Base-by-base conservation (phyloP, 2,797 vertebrate species). In the Paramormyrops hopkinsi region DNA sequence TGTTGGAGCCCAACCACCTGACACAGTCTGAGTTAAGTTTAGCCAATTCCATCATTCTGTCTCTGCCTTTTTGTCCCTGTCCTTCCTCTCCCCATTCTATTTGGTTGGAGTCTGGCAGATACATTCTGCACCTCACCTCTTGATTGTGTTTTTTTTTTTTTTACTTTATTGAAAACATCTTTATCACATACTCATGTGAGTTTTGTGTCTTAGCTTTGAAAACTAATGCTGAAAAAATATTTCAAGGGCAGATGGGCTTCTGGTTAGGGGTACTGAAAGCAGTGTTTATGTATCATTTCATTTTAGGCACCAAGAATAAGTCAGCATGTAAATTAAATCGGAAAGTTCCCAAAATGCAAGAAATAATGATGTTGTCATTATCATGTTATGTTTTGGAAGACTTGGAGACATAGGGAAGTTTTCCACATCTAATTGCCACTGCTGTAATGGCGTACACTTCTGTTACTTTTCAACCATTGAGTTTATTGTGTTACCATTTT, bases 1-100 rank as follows among this genome's bases (percentile, higher is more conserved):
- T 73, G 9, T 48, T 69, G 25, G 56, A 82, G 46, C 41, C 33
- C 17, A 73, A 25, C 48, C 76, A 53, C 25, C 29, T 88, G 14
- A 56, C 51, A 86, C 6, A 88, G 14, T 76, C 44, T 86, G 44
- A 33, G 19, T 41, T 54, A 29, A 88, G 46, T 69, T 51, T 88
- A 29, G 89, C 91, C 88, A 90, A 91, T 50, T 83, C 83, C 89
- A 88, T 73, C 33, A 89, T 88, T 83, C 91, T 54, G 9, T 89
- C 86, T 92, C 90, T 33, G 4, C 41, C 65, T 90, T 7, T 89
- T 14, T 29, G 8, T 56, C n/a, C 7, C 46, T 48, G 5, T 29
- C 46, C 6, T 79, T 9, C 83, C 7, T 53, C 53, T 88, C 53
- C 84, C 0, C 29, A 46, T 84, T 86, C 83, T 48, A 22, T 82